Percentiles rank a stretch among this genome's conserved stretches.
These are phyloP conservation scores for Mobula birostris DNA, from an alignment of 2,113 vertebrate genomes.

Conservation along the genomic window DNA sequence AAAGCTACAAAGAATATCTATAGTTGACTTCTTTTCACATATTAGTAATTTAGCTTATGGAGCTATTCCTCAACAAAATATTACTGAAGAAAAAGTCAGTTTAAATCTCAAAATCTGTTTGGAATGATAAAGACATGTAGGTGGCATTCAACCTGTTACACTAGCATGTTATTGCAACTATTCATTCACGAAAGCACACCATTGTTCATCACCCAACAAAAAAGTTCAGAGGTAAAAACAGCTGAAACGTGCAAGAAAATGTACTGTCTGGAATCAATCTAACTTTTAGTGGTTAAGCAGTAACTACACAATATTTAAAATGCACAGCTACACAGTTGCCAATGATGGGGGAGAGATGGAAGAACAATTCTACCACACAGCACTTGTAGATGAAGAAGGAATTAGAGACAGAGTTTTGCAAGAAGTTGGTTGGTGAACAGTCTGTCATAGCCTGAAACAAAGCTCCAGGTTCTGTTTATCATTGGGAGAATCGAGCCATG, in stretches of 20 bases:
- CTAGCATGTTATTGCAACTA: neutral
- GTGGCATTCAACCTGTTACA: neutral
- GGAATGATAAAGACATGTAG: neutral
- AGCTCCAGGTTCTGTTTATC: neutral
- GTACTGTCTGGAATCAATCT: neutral
- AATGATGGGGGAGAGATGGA: neutral
- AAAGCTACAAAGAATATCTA: neutral
- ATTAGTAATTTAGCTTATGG: neutral
- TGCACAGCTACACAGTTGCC: conserved; percentile 26
- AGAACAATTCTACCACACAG: neutral
- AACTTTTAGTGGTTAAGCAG: neutral
- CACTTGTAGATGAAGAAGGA: neutral
- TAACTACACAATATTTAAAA: neutral
- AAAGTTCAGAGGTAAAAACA: neutral
- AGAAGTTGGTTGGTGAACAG: neutral
- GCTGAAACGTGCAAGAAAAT: neutral
- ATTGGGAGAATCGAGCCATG: neutral
- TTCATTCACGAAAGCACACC: neutral
- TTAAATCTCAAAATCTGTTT: conserved; percentile 26
- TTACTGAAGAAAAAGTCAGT: neutral
- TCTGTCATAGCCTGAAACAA: neutral
- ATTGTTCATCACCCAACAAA: neutral
- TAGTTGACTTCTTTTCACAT: neutral
- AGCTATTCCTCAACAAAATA: neutral
- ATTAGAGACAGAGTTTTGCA: neutral